Base-by-base conservation (phyloP, 1,140 invertebrate species). In the Leptinotarsa texana region DNA sequence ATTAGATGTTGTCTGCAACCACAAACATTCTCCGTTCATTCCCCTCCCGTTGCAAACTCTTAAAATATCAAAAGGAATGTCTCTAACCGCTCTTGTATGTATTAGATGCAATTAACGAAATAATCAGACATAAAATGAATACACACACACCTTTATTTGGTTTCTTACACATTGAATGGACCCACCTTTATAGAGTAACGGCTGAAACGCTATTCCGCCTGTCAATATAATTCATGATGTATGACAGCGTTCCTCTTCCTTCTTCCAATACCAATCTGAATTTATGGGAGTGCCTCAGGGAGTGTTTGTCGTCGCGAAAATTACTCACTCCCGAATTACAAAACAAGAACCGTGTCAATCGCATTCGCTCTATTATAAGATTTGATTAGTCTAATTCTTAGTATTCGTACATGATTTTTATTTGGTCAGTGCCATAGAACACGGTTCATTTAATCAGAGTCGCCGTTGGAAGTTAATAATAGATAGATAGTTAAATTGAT, bases 211-310 rank as follows among this genome's bases (percentile, higher is more conserved):
- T 57, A 57, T 57, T 57, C 67, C 57, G 65, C 63, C 65, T 68
- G 33, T 74, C 73, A 74, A 69, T 74, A 42, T 69, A 49, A 74
- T 69, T 74, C 68, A 33, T 49, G 47, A 18, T 13, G 73, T 68
- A 51, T 69, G 73, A 74, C 65, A 33, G 51, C 51, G 51, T 63
- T 63, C 65, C 65, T 67, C 65, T 74, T 74, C 68, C 73, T 74
- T 42, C 49, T 69, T 74, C 49, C 61, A 33, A 61, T 51, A 63
- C 57, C 62, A 61, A 61, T 74, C 48, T 33, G 48, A 66, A 33
- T 33, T 27, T 15, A 21, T 49, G 66, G 73, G 73, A 69, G 73
- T 74, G 73, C 22, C 73, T 27, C 42, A 74, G 73, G 73, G 73
- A 27, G 73, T 74, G 73, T 49, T 66, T 65, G 57, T 74, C 63